Evolutionary conservation across 2,113 vertebrate species (phyloP).

Genomic region (Apteryx mantelli): DNA sequence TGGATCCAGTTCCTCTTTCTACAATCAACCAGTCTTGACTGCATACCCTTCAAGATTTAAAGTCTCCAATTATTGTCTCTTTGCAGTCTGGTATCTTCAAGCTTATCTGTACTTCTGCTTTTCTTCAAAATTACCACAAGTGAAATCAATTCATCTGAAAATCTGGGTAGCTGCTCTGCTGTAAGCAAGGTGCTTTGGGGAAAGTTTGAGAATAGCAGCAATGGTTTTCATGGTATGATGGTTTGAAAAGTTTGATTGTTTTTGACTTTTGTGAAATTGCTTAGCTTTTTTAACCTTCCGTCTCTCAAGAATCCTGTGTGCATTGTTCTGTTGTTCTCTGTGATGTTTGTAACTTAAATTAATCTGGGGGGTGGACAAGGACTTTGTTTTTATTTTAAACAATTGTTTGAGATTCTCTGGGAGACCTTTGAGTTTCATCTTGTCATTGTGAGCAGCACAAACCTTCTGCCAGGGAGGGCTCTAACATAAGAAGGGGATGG

Average conservation of each 20-base stretch:
- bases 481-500: not conserved
- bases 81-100: not conserved
- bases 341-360: not conserved
- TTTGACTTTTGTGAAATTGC: not conserved
- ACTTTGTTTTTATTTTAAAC: not conserved
- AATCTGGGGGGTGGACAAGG: accelerated
- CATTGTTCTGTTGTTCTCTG: not conserved
- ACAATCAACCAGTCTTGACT: not conserved
- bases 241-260: not conserved
- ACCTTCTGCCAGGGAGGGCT: not conserved
- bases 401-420: not conserved
- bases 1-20: accelerated
- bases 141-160: not conserved
- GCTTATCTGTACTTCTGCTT: not conserved
- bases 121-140: not conserved
- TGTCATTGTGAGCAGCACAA: not conserved
- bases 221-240: not conserved
- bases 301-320: not conserved
- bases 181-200: not conserved
- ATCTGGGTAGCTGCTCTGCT: not conserved
- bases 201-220: not conserved
- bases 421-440: not conserved
- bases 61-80: not conserved
- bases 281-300: not conserved
- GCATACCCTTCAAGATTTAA: not conserved